Evolutionary conservation across 2,888 invertebrate genomes (phyloP), one percentile per base, ranked within the genome.

Genomic region (Orthonevra nobilis): DNA sequence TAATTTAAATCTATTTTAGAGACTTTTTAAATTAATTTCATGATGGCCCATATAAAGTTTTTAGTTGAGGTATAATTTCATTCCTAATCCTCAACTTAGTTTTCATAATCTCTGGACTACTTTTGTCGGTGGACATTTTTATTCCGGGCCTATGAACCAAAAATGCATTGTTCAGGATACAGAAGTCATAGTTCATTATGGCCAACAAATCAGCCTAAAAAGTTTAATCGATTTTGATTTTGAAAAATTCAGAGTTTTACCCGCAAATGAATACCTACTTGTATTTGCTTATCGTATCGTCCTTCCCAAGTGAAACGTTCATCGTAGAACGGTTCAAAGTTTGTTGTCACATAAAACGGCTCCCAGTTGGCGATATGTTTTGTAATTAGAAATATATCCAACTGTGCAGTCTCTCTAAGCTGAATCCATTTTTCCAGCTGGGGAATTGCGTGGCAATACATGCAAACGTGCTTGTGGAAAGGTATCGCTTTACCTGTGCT

Each of bases 271-370:
- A 4, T 5, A 23, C 34, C 36, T 15, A 70, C 70, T 30, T 61
- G 70, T 44, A 70, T 70, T n/a, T 61, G 70, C 1, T 70, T 70
- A 23, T 70, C 70, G 23, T 70, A 61, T 2, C 23, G 28, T 23
- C 70, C 70, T 36, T 70, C 70, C 70, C 70, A 70, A 1, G 70
- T 70, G 23, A 54, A 70, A 0, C 70, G 70, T 26, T 70, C 70
- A 36, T 70, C 70, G 10, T 17, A 70, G 14, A 38, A 61, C 2
- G 70, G 70, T 19, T 70, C 70, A 0, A 17, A 44, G 38, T 61
- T 70, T 10, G 70, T 70, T 0, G 70, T 70, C 17, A 70, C 54
- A 46, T 70, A 70, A 30, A 70, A 61, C 0, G 70, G 70, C 10
- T 70, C 70, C 70, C 70, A 70, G 0, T 3, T 2, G 0, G 3